These are phyloP conservation scores for Lacanobia oleracea DNA, from an alignment of 2,888 invertebrate genomes.

Conservation along the genomic window DNA sequence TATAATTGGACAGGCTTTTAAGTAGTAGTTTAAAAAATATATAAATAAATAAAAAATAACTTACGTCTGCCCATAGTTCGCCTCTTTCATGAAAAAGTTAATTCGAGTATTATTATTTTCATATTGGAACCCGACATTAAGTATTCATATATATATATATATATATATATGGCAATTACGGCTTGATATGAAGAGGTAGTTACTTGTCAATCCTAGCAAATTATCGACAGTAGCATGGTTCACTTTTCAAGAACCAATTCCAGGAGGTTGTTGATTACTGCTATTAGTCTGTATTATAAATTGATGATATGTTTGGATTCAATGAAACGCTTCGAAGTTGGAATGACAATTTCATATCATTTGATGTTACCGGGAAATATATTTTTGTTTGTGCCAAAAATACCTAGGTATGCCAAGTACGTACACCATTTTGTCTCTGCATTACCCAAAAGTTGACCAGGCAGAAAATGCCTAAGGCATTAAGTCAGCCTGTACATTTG, in stretches of 20 bases:
- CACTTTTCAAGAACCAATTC: conserved; percentile 28
- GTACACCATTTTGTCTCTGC: too few relatives aligned
- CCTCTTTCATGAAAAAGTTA: not conserved
- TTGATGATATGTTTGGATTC: conserved; percentile 9
- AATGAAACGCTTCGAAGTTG: conserved; percentile 4
- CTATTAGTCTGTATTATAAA: conserved; percentile 5
- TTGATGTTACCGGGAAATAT: not conserved
- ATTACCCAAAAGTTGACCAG: too few relatives aligned
- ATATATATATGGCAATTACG: not conserved
- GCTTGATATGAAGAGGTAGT: conserved; percentile 18
- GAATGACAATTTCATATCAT: conserved; percentile 8
- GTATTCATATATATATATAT: too few relatives aligned
- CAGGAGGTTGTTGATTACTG: conserved; percentile 16
- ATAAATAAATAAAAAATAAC: too few relatives aligned
- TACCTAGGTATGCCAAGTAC: too few relatives aligned
- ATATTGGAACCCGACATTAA: conserved; percentile 3
- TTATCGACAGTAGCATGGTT: not conserved
- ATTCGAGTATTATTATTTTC: conserved; percentile 10
- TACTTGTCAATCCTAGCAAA: conserved; percentile 30
- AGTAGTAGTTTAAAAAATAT: too few relatives aligned
- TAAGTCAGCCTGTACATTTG: too few relatives aligned
- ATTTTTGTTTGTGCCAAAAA: not conserved
- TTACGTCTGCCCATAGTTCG: too few relatives aligned
- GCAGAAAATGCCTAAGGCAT: too few relatives aligned
- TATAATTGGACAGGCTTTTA: too few relatives aligned